Evolutionary conservation across 1,140 invertebrate genomes (phyloP).

Genomic region (Nymphalis io): DNA sequence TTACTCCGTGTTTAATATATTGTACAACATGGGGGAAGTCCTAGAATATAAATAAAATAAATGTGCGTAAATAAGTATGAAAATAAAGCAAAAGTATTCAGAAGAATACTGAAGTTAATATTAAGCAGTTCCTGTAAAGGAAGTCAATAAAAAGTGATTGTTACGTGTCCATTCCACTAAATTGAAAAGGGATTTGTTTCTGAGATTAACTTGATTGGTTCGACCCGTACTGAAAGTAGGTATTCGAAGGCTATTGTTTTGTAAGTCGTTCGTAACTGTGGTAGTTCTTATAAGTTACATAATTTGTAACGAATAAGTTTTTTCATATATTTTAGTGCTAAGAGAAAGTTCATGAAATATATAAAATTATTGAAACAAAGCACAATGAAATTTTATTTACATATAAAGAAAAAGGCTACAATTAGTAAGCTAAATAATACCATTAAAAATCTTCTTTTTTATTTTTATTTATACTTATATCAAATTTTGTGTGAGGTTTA

Average conservation of each 20-base stretch:
- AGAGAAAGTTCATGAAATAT: too few relatives aligned
- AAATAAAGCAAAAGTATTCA: not conserved
- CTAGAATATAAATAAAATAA: too few relatives aligned
- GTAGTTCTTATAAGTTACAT: not conserved
- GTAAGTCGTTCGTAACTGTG: not conserved
- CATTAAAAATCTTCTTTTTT: too few relatives aligned
- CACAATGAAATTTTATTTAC: too few relatives aligned
- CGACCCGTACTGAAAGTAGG: slow-evolving; percentile 16
- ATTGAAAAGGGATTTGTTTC: slow-evolving; percentile 33
- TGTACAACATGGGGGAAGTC: too few relatives aligned
- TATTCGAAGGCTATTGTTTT: slow-evolving; percentile 21
- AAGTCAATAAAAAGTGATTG: slow-evolving; percentile 27
- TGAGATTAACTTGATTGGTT: slow-evolving; percentile 24
- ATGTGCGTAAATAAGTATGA: not conserved
- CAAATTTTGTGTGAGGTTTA: too few relatives aligned
- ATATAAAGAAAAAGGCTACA: too few relatives aligned
- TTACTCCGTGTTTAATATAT: too few relatives aligned
- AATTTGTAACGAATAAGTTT: not conserved
- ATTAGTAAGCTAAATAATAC: too few relatives aligned
- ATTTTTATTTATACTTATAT: too few relatives aligned
- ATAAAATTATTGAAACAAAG: too few relatives aligned
- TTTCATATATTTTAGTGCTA: too few relatives aligned
- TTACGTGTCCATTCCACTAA: slow-evolving; percentile 29
- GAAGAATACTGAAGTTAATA: not conserved
- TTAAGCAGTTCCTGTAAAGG: not conserved